These are phyloP conservation scores for Halcyon smyrnensis DNA, from an alignment of 2,797 vertebrate genomes.

Conservation along the genomic window DNA sequence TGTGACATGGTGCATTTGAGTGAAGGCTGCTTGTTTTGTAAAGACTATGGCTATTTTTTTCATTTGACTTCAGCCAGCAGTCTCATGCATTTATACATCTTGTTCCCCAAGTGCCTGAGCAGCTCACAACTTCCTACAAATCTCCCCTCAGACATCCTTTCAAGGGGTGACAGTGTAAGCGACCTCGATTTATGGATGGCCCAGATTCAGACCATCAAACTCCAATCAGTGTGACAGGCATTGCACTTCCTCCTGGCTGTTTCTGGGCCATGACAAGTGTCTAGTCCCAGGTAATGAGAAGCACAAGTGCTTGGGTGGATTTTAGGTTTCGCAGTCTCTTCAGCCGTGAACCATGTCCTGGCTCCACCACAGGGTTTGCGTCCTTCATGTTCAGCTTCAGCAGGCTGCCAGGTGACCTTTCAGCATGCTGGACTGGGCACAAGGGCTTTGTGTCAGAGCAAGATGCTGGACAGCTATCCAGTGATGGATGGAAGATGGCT, in stretches of 20 bases:
- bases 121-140: background rate
- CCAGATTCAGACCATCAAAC: background rate
- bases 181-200: background rate
- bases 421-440: background rate
- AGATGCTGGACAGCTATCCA: background rate
- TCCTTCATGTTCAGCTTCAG: background rate
- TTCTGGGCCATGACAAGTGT: background rate
- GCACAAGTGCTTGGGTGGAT: background rate
- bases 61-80: background rate
- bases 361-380: background rate
- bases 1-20: background rate
- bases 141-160: background rate
- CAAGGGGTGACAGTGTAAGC: background rate
- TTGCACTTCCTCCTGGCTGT: background rate
- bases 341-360: background rate
- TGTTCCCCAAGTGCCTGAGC: background rate
- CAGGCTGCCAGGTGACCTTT: background rate
- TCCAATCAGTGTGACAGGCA: background rate
- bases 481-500: background rate
- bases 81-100: constrained; percentile 23
- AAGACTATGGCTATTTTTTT: constrained; percentile 5
- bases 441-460: background rate
- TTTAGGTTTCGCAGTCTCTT: background rate
- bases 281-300: background rate
- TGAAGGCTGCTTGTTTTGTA: background rate